These are phyloP conservation scores for Zaprionus lineosus DNA, from an alignment of 2,888 invertebrate genomes.

Conservation along the genomic window DNA sequence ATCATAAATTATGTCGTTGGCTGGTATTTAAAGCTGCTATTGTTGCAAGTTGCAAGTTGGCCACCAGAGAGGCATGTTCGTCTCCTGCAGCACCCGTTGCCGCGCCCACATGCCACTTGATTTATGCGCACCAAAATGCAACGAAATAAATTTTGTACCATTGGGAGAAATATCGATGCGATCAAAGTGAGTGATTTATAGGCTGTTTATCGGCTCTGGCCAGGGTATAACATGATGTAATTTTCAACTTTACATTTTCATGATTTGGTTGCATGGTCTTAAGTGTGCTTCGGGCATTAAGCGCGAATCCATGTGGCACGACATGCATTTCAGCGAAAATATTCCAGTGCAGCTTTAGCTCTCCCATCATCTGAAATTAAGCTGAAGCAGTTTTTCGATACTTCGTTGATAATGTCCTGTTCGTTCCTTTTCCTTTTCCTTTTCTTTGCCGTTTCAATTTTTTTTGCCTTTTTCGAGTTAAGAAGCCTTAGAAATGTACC, in stretches of 20 bases:
- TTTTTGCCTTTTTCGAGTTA: slow-evolving; percentile 5
- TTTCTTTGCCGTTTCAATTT: too few relatives aligned
- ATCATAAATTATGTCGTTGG: slow-evolving; percentile 64
- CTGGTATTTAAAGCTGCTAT: slow-evolving; percentile 62
- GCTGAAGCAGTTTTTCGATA: too few relatives aligned
- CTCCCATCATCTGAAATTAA: too few relatives aligned
- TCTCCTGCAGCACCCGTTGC: slow-evolving; percentile 2
- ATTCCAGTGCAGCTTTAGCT: too few relatives aligned
- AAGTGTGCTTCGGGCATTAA: slow-evolving; percentile 19
- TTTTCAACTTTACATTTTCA: slow-evolving; percentile 51
- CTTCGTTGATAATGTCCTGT: too few relatives aligned
- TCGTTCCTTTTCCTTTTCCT: neutral
- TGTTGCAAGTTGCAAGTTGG: slow-evolving; percentile 35
- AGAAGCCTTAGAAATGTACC: slow-evolving; percentile 35
- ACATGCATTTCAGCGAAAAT: neutral
- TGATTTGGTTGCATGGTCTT: slow-evolving; percentile 43
- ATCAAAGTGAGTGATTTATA: slow-evolving; percentile 72
- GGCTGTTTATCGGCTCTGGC: slow-evolving; percentile 57
- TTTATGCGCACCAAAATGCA: slow-evolving; percentile 65
- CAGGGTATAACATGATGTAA: slow-evolving; percentile 55
- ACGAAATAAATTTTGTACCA: slow-evolving; percentile 65
- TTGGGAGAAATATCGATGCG: slow-evolving; percentile 64
- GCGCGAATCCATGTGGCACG: neutral
- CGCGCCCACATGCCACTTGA: slow-evolving; percentile 50
- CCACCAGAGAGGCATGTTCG: neutral